Evolutionary conservation across 2,888 invertebrate genomes (phyloP).

Genomic region (Cosmopolites sordidus): DNA sequence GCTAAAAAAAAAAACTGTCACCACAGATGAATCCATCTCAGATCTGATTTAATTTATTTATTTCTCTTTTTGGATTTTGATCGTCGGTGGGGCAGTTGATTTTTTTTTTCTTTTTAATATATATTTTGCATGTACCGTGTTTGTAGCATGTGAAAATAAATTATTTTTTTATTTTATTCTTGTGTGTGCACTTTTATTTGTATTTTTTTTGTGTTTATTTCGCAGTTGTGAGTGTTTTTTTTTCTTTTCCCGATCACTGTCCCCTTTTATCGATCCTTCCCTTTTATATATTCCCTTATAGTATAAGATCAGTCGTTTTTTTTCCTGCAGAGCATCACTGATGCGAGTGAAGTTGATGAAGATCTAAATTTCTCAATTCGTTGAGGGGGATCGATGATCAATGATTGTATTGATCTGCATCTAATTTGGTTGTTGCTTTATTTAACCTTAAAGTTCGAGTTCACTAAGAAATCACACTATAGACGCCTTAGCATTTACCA

Average conservation of each 20-base stretch:
- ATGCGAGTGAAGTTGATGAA: too few species aligned
- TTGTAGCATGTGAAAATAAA: constrained; percentile 25
- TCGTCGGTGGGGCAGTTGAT: not conserved
- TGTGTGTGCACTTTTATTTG: constrained; percentile 8
- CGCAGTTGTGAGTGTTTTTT: constrained; percentile 1
- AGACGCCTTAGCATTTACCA: too few species aligned
- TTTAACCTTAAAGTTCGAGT: too few species aligned
- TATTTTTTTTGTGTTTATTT: constrained; percentile 15
- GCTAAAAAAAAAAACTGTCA: not conserved
- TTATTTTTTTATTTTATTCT: constrained; percentile 6
- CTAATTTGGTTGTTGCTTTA: too few species aligned
- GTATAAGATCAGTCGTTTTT: too few species aligned
- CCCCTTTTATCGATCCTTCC: not conserved
- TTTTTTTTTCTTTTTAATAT: not conserved
- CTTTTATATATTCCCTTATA: too few species aligned
- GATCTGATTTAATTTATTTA: constrained; percentile 15
- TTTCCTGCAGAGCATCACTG: too few species aligned
- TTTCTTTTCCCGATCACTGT: not conserved
- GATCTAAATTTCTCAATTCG: too few species aligned
- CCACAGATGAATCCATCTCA: constrained; percentile 1
- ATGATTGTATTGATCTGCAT: too few species aligned
- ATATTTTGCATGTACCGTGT: constrained; percentile 22
- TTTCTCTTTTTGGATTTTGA: not conserved
- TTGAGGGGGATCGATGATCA: too few species aligned
- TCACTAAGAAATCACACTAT: too few species aligned